Evolutionary conservation across 2,113 vertebrate species (phyloP), one percentile per base, ranked within the genome.

Genomic region (Sula dactylatra): DNA sequence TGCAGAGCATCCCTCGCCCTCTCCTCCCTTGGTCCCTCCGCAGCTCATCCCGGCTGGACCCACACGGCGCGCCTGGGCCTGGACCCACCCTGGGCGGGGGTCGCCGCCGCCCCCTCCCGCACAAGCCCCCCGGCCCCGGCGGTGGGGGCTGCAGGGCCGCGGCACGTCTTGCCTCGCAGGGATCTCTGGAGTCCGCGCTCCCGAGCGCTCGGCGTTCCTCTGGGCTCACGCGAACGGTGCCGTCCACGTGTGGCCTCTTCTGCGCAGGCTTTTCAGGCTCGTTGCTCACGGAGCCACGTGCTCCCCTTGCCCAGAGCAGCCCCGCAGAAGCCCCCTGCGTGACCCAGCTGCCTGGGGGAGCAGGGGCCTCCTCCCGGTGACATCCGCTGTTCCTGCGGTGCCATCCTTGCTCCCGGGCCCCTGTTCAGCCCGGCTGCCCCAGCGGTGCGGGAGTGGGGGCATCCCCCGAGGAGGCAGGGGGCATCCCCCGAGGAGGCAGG

Each of bases 141-240:
- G 29, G 47, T 4, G 3, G 11, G 29, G 27, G 24, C 56, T 18
- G n/a, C 44, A 13, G 66, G 17, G 21, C 36, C 4, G 5, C 3
- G 2, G 29, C 25, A 40, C 72, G 81, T 56, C 86, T 72, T 72
- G 59, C 67, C 58, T 27, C 13, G 29, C 76, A 65, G 86, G 72
- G 86, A 72, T 67, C 66, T 72, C 86, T 65, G 31, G 29, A 88
- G 76, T 27, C 10, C 49, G 10, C 58, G 31, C 10, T 24, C n/a
- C 47, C 5, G 15, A 55, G 8, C 20, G 5, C 66, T 27, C 17
- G 3, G 27, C 2, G 3, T 5, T 22, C 22, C 22, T 32, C 47
- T 31, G 21, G 8, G 32, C 17, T 40, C 25, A 3, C 4, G 1
- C 2, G 8, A 22, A 7, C 0, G 3, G 19, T 29, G 29, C 52